These are phyloP conservation scores for Gasterosteus aculeatus DNA, from an alignment of 2,113 vertebrate genomes.

Conservation along the genomic window DNA sequence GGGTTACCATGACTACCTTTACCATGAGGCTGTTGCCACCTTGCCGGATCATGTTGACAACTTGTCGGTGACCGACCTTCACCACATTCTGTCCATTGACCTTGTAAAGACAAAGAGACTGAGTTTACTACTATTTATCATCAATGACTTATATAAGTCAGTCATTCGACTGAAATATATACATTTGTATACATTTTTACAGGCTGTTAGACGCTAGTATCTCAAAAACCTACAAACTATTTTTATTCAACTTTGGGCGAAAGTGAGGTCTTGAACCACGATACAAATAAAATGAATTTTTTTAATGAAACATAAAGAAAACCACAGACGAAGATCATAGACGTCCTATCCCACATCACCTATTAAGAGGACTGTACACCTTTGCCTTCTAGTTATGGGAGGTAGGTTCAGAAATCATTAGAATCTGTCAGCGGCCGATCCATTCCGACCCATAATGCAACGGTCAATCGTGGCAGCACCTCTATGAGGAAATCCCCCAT, in stretches of 20 bases:
- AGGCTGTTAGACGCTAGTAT: not conserved
- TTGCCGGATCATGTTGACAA: slow-evolving; percentile 95
- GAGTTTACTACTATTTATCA: not conserved
- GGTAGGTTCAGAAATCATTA: not conserved
- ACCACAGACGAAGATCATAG: not conserved
- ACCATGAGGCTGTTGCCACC: slow-evolving; percentile 94
- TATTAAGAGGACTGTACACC: not conserved
- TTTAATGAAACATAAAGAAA: not conserved
- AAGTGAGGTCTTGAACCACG: not conserved
- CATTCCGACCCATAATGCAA: not conserved
- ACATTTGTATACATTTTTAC: not conserved
- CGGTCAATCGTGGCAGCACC: slow-evolving; percentile 68
- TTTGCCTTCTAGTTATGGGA: not conserved
- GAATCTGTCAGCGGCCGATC: not conserved
- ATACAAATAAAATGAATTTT: not conserved
- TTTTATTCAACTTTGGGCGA: not conserved
- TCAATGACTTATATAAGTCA: not conserved
- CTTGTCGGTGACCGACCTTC: slow-evolving; percentile 93
- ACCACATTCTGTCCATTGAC: slow-evolving; percentile 95
- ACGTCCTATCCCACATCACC: not conserved
- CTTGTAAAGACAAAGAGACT: slow-evolving; percentile 62
- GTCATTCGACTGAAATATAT: not conserved
- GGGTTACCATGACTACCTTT: slow-evolving; percentile 94
- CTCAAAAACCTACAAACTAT: not conserved
- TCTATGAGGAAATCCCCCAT: slow-evolving; percentile 96